A percentile compares a stretch with the other conserved stretches of the same genome.
Evolutionary conservation across 2,888 invertebrate species (phyloP).

Genomic region (Thymelicus sylvestris): DNA sequence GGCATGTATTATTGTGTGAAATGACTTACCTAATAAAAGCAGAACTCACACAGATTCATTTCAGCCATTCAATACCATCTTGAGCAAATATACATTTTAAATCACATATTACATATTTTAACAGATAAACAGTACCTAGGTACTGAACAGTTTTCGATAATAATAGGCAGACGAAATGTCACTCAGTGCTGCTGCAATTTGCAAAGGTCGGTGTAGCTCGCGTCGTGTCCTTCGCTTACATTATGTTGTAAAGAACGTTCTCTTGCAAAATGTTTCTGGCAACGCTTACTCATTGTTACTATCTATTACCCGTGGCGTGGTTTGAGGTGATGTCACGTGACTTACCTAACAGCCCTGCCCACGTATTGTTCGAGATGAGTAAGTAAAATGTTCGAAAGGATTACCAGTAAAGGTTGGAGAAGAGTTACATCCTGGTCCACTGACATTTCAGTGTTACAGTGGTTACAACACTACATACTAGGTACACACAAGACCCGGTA

Average conservation of each 20-base stretch:
- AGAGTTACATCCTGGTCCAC: neutral
- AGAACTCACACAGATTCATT: too few relatives aligned
- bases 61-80: too few relatives aligned
- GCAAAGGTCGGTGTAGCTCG: slow-evolving; percentile 54
- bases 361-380: slow-evolving; percentile 30
- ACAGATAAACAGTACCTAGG: too few relatives aligned
- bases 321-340: slow-evolving; percentile 42
- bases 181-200: slow-evolving; percentile 46
- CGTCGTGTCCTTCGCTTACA: slow-evolving; percentile 52
- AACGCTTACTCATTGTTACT: slow-evolving; percentile 48
- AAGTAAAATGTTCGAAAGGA: slow-evolving; percentile 17
- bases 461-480: too few relatives aligned
- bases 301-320: slow-evolving; percentile 31
- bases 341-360: slow-evolving; percentile 22
- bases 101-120: too few relatives aligned
- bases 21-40: too few relatives aligned
- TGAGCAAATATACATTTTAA: too few relatives aligned
- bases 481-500: too few relatives aligned
- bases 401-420: slow-evolving; percentile 7
- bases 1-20: too few relatives aligned
- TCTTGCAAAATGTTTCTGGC: slow-evolving; percentile 52
- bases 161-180: slow-evolving; percentile 54
- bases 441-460: neutral
- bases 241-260: slow-evolving; percentile 48
- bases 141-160: slow-evolving; percentile 47